Evolutionary conservation across 2,797 vertebrate species (phyloP).

Genomic region (Garrulus glandarius): DNA sequence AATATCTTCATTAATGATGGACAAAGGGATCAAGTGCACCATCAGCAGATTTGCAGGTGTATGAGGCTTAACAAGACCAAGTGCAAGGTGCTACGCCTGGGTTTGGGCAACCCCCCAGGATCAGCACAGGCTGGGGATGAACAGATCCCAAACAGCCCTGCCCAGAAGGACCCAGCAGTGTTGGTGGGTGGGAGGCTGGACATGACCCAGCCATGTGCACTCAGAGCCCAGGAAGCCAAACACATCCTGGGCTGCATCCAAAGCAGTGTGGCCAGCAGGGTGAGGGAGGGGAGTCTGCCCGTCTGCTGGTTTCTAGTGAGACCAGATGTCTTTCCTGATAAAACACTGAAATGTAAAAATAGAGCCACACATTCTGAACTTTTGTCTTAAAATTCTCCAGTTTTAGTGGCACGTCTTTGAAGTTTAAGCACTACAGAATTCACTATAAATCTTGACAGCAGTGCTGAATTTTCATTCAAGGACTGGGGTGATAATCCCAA

Average conservation of each 20-base stretch:
- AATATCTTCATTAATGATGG: neutral
- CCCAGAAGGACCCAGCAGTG: neutral
- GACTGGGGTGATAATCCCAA: neutral
- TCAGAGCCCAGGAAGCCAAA: neutral
- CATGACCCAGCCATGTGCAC: neutral
- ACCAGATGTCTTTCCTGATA: neutral
- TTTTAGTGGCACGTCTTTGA: neutral
- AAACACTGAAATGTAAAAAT: neutral
- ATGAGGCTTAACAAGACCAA: neutral
- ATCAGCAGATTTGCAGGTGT: neutral
- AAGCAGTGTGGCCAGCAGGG: neutral
- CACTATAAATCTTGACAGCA: neutral
- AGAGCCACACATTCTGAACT: neutral
- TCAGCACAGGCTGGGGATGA: neutral
- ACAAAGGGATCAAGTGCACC: neutral
- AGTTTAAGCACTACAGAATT: neutral
- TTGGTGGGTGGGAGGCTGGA: neutral
- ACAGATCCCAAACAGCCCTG: neutral
- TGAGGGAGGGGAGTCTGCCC: fast-evolving
- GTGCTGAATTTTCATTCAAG: neutral
- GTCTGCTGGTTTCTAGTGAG: neutral
- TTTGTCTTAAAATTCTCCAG: neutral
- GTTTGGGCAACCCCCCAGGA: fast-evolving
- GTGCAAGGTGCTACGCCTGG: neutral
- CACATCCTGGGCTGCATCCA: neutral